Evolutionary conservation across 2,113 vertebrate species (phyloP).

Genomic region (Cygnus buccinator): DNA sequence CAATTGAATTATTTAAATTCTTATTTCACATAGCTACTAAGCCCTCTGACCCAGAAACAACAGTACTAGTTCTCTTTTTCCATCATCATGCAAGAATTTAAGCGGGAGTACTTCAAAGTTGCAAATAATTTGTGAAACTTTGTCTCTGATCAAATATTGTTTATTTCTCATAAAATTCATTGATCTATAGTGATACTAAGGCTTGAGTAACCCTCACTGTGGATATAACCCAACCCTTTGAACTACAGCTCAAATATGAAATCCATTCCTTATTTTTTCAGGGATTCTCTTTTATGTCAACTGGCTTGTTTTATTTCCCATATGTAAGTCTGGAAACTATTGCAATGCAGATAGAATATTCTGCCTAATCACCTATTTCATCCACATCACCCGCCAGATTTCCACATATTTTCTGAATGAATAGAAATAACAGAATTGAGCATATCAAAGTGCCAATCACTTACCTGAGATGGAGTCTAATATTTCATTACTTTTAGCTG

Average conservation of each 20-base stretch:
- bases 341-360: not conserved
- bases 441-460: not conserved
- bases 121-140: not conserved
- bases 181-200: not conserved
- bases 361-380: not conserved
- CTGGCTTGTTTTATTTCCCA: not conserved
- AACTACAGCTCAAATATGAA: not conserved
- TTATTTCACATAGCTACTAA: not conserved
- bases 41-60: not conserved
- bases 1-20: not conserved
- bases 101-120: not conserved
- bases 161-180: constrained; percentile 7
- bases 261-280: not conserved
- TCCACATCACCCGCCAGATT: not conserved
- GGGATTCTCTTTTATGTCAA: not conserved
- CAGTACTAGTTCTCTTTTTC: not conserved
- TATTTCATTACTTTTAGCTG: constrained; percentile 87
- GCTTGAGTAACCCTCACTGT: not conserved
- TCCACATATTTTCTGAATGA: not conserved
- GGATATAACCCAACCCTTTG: not conserved
- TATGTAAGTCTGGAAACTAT: not conserved
- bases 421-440: not conserved
- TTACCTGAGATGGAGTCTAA: constrained; percentile 86
- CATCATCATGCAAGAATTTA: not conserved
- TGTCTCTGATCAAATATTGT: not conserved